phyloP scores from a whole-genome alignment of 2,888 invertebrate species.

The Rambutsinella grinnellia region DNA sequence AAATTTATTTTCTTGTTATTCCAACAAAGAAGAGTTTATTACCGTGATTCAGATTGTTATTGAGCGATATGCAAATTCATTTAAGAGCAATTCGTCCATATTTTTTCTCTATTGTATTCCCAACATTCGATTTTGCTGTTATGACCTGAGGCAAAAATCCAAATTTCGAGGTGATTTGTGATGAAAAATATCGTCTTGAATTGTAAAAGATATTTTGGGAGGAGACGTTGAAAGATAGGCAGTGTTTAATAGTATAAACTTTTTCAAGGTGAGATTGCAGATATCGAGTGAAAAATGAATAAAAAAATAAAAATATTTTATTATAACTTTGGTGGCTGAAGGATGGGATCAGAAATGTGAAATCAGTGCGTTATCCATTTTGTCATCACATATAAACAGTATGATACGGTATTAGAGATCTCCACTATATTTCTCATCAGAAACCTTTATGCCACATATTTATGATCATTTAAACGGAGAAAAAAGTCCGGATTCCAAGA shows the following conservation, averaged over 20 bases:
- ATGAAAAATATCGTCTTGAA: constrained; percentile 51
- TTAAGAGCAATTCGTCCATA: no score
- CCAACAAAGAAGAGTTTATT: no score
- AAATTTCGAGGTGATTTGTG: no score
- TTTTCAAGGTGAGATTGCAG: background rate
- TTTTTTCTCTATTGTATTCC: background rate
- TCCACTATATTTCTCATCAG: no score
- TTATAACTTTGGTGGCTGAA: background rate
- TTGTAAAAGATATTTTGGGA: constrained; percentile 43
- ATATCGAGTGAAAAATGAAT: no score
- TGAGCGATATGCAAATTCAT: no score
- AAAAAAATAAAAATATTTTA: no score
- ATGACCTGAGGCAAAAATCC: constrained; percentile 1
- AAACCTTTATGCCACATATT: constrained; percentile 4
- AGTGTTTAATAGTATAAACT: constrained; percentile 12
- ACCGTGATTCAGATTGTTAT: no score
- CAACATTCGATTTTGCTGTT: background rate
- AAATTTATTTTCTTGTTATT: no score
- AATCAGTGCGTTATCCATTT: background rate
- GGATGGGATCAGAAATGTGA: background rate
- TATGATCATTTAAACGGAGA: constrained; percentile 55
- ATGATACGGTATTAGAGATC: no score
- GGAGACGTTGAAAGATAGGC: constrained; percentile 29
- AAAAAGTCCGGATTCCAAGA: constrained; percentile 58
- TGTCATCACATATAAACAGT: no score